Evolutionary conservation across 2,797 vertebrate genomes (phyloP).

Genomic region (Poecilia velifera): DNA sequence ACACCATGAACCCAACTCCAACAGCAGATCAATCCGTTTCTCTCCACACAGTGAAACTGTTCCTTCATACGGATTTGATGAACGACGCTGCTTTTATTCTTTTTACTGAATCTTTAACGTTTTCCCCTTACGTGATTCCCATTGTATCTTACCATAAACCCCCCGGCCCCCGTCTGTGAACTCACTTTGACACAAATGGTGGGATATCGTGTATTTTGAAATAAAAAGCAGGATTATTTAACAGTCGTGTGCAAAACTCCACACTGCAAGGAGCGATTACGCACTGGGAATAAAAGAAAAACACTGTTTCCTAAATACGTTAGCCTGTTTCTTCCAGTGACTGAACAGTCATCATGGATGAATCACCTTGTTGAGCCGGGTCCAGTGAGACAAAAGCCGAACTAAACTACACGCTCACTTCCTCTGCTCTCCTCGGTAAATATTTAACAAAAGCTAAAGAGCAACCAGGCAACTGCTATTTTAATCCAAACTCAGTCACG

Average conservation of each 20-base stretch:
- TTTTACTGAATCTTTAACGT: not conserved
- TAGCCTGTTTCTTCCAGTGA: conserved; percentile 18
- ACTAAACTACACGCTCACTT: conserved; percentile 47
- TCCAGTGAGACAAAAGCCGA: conserved; percentile 38
- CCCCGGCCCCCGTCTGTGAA: not conserved
- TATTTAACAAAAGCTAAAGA: conserved; percentile 73
- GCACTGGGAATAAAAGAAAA: conserved; percentile 24
- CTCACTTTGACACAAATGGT: not conserved
- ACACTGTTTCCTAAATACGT: conserved; percentile 11
- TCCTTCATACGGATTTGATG: conserved; percentile 1
- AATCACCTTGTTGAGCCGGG: conserved; percentile 23
- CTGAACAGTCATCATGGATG: conserved; percentile 30
- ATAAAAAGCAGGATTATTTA: conserved; percentile 5
- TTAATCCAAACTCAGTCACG: conserved; percentile 67
- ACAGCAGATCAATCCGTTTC: not conserved
- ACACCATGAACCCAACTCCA: not conserved
- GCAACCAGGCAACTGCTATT: conserved; percentile 66
- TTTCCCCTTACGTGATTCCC: not conserved
- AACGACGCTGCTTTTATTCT: not conserved
- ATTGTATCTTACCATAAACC: not conserved
- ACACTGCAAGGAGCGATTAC: conserved; percentile 11
- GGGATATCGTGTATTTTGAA: not conserved
- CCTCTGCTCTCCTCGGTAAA: conserved; percentile 62
- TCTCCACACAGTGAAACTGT: not conserved
- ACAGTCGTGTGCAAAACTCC: not conserved